Evolutionary conservation across 2,113 vertebrate genomes (phyloP), one percentile per base, ranked within the genome.

Genomic region (Saimiri boliviensis): DNA sequence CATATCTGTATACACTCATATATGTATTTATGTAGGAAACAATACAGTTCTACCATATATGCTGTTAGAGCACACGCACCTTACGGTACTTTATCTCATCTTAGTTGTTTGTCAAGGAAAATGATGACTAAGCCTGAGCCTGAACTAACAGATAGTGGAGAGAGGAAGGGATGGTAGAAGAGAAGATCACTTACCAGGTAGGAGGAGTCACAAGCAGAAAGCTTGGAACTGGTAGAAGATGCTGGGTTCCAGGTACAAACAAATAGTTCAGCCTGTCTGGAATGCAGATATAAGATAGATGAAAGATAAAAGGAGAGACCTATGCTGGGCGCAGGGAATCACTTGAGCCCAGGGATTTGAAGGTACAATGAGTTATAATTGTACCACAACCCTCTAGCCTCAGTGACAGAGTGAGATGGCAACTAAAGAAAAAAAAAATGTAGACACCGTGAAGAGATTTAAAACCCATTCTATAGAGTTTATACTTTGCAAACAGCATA

Each of bases 11-110:
- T 4, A 42, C 37, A 6, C 20, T 3, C 17, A 30, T 49, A 27
- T 60, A 37, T 30, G 74, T 32, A 37, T 9, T 11, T 12, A 45
- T 20, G 11, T 25, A 20, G 7, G 25, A 58, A 68, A n/a, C 37
- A 37, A 11, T 14, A 3, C 1, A 17, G 7, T 71, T 60, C n/a
- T 8, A 8, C 52, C 21, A 19, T 20, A 3, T 14, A 1, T 21
- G 21, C 11, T 14, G 2, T 8, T 9, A 2, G 0, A 37, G 19
- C 19, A 14, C 10, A 2, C 2, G 0, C 1, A 5, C 20, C 10
- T 14, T 3, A 1, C 8, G n/a, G 6, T 25, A 13, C 25, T 37
- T 87, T 35, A 2, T 42, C 21, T 58, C 30, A 42, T 63, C 37
- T 47, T 74, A 70, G 23, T 11, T 58, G 47, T 11, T 68, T 70